These are phyloP conservation scores for Tamandua tetradactyla DNA, from an alignment of 2,797 vertebrate genomes.

Conservation along the genomic window DNA sequence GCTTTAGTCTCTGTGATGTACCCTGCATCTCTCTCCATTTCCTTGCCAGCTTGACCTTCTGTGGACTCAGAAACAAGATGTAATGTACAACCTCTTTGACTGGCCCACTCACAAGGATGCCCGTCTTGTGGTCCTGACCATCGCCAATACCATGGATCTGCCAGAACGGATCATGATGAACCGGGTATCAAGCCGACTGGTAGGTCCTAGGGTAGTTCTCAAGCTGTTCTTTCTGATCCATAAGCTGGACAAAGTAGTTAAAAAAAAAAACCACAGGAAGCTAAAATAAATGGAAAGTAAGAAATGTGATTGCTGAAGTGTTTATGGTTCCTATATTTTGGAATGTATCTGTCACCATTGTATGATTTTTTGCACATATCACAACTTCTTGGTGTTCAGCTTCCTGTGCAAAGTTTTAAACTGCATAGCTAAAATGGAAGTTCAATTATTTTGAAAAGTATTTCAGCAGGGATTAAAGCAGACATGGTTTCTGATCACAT, in stretches of 20 bases:
- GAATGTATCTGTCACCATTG: neutral
- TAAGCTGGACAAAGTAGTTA: neutral
- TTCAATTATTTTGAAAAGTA: conserved; percentile 11
- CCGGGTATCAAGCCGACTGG: conserved; percentile 95
- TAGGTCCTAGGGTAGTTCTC: conserved; percentile 78
- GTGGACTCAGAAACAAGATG: conserved; percentile 97
- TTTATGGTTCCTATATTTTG: neutral
- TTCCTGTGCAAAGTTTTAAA: neutral
- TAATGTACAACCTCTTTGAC: conserved; percentile 97
- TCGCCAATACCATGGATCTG: conserved; percentile 99
- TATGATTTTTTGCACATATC: conserved; percentile 6
- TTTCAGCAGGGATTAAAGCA: neutral
- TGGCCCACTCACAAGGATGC: conserved; percentile 95
- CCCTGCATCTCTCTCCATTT: neutral
- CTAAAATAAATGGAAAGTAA: neutral
- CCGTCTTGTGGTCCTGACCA: conserved; percentile 94
- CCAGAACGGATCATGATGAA: conserved; percentile 98
- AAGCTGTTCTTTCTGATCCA: neutral
- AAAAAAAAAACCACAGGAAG: neutral
- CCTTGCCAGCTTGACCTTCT: conserved; percentile 92
- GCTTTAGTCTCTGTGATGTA: neutral
- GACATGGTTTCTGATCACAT: fast-evolving
- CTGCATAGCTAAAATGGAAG: neutral
- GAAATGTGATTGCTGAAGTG: conserved; percentile 15
- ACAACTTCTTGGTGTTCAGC: neutral